Conservation (phyloP, 2,797 vertebrate genomes). For the Hypotaenidia philippensis region DNA sequence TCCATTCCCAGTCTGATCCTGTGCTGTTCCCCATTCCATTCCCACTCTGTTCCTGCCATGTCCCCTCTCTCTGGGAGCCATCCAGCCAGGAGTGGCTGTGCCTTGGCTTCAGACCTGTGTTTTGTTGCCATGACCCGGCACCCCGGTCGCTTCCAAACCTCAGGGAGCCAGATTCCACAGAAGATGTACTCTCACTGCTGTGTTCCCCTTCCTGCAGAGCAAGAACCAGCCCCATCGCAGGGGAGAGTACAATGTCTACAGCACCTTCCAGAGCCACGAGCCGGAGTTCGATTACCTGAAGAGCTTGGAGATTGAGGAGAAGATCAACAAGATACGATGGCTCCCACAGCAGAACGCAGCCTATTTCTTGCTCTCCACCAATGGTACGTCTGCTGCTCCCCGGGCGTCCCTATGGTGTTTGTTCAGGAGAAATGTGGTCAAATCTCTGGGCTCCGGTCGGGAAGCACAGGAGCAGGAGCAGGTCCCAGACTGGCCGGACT, state of each 20-base stretch:
- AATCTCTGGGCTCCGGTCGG: neutral
- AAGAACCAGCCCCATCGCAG: slow-evolving; percentile 94
- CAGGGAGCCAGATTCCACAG: neutral
- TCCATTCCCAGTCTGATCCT: too few relatives aligned
- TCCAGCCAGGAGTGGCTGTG: neutral
- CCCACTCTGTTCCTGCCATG: too few relatives aligned
- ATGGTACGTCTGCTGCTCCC: slow-evolving; percentile 76
- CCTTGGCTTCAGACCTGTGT: neutral
- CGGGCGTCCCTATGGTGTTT: fast-evolving
- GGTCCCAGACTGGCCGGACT: neutral
- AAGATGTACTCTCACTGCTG: neutral
- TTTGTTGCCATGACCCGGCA: neutral
- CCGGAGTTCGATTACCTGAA: slow-evolving; percentile 98
- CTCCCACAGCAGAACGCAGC: slow-evolving; percentile 96
- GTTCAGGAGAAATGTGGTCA: fast-evolving
- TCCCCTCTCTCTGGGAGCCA: neutral
- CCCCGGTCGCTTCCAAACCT: neutral
- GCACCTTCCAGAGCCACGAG: slow-evolving; percentile 98
- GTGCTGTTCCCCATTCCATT: too few relatives aligned
- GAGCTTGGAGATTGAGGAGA: slow-evolving; percentile 97
- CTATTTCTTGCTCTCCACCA: slow-evolving; percentile 95
- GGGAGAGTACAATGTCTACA: slow-evolving; percentile 98
- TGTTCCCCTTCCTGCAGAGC: slow-evolving; percentile 81
- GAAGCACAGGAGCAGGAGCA: neutral
- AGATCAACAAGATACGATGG: slow-evolving; percentile 99